Conservation (phyloP, 92 coral and sea anemone species). For the Plumapathes pennacea region DNA sequence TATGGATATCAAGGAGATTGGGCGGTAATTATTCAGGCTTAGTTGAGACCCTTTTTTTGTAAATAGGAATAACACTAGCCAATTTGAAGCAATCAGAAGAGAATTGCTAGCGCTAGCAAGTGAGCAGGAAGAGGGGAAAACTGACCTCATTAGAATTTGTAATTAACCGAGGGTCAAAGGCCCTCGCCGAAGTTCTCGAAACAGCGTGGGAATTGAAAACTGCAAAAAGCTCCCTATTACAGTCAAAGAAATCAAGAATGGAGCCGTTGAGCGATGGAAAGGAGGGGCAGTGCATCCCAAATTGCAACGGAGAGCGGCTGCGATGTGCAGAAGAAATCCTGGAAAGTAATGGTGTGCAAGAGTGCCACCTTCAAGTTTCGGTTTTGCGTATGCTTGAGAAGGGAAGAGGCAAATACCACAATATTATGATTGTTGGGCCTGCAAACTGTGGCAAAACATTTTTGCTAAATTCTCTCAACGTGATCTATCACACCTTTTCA, state of each 20-base stretch:
- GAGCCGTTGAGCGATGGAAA: slow-evolving; percentile 20
- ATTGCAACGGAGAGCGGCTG: slow-evolving; percentile 8
- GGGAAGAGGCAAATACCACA: slow-evolving; percentile 38
- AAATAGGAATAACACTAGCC: too few relatives aligned
- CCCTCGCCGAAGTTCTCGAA: slow-evolving; percentile 1
- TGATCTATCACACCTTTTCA: slow-evolving; percentile 17
- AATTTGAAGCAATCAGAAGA: too few relatives aligned
- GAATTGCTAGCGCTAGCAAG: too few relatives aligned
- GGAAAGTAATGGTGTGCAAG: slow-evolving; percentile 15
- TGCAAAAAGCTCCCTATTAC: slow-evolving; percentile 9
- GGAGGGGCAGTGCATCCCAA: slow-evolving; percentile 12
- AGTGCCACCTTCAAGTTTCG: slow-evolving; percentile 11
- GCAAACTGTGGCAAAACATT: slow-evolving; percentile 36
- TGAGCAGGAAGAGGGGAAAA: too few relatives aligned
- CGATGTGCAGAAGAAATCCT: slow-evolving; percentile 19
- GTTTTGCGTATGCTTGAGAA: slow-evolving; percentile 16
- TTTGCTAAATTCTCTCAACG: slow-evolving; percentile 16
- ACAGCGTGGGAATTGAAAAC: slow-evolving; percentile 17
- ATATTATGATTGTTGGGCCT: slow-evolving; percentile 33
- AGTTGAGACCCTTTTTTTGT: too few relatives aligned
- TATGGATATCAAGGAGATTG: too few relatives aligned
- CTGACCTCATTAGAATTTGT: too few relatives aligned
- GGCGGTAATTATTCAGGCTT: too few relatives aligned
- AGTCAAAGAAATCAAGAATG: slow-evolving; percentile 4
- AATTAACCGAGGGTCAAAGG: slow-evolving; percentile 10